These are phyloP conservation scores for Mesoclemmys tuberculata DNA, from an alignment of 2,113 vertebrate genomes.

Conservation along the genomic window DNA sequence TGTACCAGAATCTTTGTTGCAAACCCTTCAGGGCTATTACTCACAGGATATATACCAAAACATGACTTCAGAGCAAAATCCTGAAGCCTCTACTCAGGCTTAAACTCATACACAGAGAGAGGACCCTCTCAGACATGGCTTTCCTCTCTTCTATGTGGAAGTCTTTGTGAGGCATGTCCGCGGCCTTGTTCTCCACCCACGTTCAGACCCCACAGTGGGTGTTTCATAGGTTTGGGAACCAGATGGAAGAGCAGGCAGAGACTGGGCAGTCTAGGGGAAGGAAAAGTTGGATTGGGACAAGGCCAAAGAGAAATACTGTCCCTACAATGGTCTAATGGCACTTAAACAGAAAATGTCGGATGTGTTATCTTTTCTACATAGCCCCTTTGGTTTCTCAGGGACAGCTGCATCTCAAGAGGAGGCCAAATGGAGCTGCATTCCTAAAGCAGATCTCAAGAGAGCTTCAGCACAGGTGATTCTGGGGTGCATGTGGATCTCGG, in stretches of 20 bases:
- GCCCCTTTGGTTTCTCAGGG: fast-evolving
- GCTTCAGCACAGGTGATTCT: neutral
- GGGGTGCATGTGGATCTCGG: neutral
- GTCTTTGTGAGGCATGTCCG: fast-evolving
- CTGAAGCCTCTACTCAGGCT: fast-evolving
- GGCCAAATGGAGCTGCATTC: neutral
- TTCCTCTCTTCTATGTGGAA: fast-evolving
- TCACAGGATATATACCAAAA: neutral
- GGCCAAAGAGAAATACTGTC: neutral
- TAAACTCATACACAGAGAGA: fast-evolving
- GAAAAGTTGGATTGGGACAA: neutral
- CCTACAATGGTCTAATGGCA: neutral
- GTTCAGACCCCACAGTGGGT: fast-evolving
- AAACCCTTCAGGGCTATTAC: neutral
- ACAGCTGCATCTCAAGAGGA: neutral
- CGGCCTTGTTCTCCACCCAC: neutral
- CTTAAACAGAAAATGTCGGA: neutral
- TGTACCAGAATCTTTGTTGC: neutral
- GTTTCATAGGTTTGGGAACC: fast-evolving
- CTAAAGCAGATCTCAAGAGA: neutral
- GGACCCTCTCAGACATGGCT: neutral
- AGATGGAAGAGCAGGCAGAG: fast-evolving
- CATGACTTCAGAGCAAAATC: neutral
- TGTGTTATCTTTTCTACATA: fast-evolving
- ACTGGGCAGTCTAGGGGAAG: neutral